These are phyloP conservation scores for Amblyornis subalaris DNA, from an alignment of 2,113 vertebrate genomes.

Conservation along the genomic window DNA sequence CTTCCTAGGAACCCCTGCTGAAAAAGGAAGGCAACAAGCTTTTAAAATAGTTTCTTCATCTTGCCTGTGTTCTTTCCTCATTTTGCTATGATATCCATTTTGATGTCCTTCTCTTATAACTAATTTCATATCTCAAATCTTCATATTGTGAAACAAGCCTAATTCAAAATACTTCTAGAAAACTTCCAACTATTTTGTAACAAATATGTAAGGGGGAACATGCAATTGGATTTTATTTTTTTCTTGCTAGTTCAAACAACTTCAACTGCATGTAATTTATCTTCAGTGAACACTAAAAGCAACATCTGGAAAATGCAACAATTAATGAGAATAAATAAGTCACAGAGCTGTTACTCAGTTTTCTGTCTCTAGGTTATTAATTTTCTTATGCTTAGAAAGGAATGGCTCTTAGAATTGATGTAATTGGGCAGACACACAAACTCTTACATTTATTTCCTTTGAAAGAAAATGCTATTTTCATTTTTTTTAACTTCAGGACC, in stretches of 20 bases:
- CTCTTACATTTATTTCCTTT: background rate
- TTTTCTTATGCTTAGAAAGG: background rate
- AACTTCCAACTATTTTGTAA: background rate
- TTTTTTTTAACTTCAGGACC: background rate
- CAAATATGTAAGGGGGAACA: background rate
- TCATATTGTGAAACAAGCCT: background rate
- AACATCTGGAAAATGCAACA: constrained; percentile 31
- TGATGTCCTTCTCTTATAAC: background rate
- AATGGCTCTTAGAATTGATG: background rate
- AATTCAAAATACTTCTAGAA: background rate
- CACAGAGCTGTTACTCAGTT: background rate
- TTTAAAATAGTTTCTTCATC: background rate
- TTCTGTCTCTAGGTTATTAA: background rate
- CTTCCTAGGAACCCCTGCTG: background rate
- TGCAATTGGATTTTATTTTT: background rate
- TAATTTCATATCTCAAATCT: background rate
- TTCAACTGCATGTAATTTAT: background rate
- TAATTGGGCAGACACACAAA: background rate
- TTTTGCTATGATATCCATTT: background rate
- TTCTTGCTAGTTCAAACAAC: background rate
- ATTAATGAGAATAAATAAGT: constrained; percentile 26
- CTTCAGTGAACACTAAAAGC: background rate
- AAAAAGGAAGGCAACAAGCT: background rate
- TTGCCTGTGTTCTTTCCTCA: background rate
- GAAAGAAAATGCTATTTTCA: background rate